Conservation (phyloP, 2,113 vertebrate genomes). For the Lepus europaeus region DNA sequence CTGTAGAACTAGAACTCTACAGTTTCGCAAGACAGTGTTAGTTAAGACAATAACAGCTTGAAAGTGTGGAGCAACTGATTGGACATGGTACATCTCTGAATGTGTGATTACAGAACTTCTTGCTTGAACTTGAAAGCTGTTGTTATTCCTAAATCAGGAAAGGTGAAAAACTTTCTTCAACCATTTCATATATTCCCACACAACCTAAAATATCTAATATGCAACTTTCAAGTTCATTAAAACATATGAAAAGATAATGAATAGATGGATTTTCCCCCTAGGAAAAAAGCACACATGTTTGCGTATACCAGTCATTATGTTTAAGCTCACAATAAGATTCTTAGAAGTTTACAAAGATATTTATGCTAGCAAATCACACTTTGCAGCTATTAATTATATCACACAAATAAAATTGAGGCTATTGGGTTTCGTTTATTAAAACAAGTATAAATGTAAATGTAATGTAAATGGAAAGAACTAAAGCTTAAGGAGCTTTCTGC, state of each 20-base stretch:
- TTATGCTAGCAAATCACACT: background rate
- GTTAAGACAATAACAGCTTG: background rate
- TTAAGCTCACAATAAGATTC: background rate
- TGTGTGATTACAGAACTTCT: background rate
- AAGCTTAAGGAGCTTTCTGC: conserved; percentile 17
- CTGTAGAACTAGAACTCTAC: background rate
- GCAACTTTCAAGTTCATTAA: background rate
- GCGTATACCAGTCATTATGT: background rate
- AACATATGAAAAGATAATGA: conserved; percentile 22
- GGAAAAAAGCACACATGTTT: background rate
- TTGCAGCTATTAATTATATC: conserved; percentile 31
- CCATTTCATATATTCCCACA: background rate
- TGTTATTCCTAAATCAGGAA: background rate
- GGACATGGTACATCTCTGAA: background rate
- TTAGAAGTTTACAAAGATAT: background rate
- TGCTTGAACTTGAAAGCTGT: conserved; percentile 8
- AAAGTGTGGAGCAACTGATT: background rate
- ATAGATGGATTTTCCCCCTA: background rate
- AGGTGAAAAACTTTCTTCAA: background rate
- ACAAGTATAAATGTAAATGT: background rate
- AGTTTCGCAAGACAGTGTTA: background rate
- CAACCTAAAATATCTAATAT: background rate
- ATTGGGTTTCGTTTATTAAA: conserved; percentile 14
- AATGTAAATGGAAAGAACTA: conserved; percentile 6
- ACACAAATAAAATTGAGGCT: conserved; percentile 41